Evolutionary conservation across 2,797 vertebrate species (phyloP), one percentile per base, ranked within the genome.

Genomic region (Esox masquinongy): DNA sequence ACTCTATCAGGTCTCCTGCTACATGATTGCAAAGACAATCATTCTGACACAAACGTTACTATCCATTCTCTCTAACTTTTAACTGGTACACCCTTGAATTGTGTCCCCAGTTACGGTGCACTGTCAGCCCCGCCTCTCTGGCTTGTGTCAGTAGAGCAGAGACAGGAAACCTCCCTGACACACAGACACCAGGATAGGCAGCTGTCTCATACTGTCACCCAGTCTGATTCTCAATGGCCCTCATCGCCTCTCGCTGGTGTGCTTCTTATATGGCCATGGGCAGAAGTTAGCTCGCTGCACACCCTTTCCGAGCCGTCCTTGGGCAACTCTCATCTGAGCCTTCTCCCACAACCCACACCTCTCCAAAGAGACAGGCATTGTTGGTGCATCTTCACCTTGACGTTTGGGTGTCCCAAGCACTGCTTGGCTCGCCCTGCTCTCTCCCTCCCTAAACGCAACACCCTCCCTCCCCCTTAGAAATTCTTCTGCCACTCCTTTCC

Each of bases 371-470:
- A 56, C 53, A 56, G 53, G 53, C n/a, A 15, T 15, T 29, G 12
- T 3, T 64, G 22, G 11, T n/a, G 14, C 26, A 24, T 47, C 47
- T 4, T 2, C 43, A 43, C 64, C 64, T 68, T 51, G 69, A 51
- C 24, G 51, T 72, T 24, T 59, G 70, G 70, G 53, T 51, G 9
- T 59, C 70, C 59, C 61, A 51, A 72, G 53, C 53, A 19, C 19
- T 14, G 26, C 24, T 17, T 51, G n/a, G 2, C 12, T 17, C 16
- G 1, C 51, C n/a, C 29, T 5, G 50, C 43, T 72, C 26, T 14
- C 74, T 6, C 49, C 49, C 49, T 22, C 59, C 43, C 49, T 16
- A 17, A 47, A 31, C 43, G 50, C 17, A 22, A 22, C 51, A 12
- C 9, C 56, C 39, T 17, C 56, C 36, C 9, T 6, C 11, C n/a